These are phyloP conservation scores for Aleiodes alternator DNA, from an alignment of 2,888 invertebrate genomes.

Conservation along the genomic window DNA sequence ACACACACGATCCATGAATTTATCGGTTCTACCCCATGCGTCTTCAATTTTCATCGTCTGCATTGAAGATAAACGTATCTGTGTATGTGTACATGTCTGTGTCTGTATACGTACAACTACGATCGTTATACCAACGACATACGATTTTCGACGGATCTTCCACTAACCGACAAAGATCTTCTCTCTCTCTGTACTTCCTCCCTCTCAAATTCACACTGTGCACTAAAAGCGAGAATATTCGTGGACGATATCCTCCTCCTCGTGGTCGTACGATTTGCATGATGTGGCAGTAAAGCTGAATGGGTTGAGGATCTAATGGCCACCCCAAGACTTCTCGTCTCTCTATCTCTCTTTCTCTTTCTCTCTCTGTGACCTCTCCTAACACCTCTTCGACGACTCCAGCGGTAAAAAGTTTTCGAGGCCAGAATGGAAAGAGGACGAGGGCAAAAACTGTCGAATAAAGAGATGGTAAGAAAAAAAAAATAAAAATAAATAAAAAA, in stretches of 20 bases:
- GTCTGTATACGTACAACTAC: background rate
- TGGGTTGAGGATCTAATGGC: slow-evolving; percentile 47
- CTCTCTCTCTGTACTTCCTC: background rate
- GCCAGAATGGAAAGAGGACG: background rate
- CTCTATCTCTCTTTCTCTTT: slow-evolving; percentile 41
- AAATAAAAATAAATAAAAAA: background rate
- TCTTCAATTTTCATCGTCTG: slow-evolving; percentile 5
- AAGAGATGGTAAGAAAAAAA: background rate
- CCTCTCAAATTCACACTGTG: background rate
- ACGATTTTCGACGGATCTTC: background rate
- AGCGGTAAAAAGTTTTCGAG: background rate
- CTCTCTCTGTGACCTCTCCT: slow-evolving; percentile 30
- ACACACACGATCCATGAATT: slow-evolving; percentile 12
- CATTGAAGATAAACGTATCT: background rate
- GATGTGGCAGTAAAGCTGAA: slow-evolving; percentile 65
- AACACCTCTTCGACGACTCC: slow-evolving; percentile 1
- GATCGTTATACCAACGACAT: background rate
- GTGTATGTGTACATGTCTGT: no score
- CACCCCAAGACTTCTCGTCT: slow-evolving; percentile 52
- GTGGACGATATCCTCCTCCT: slow-evolving; percentile 32
- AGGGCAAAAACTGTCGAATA: background rate
- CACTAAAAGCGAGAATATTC: slow-evolving; percentile 6
- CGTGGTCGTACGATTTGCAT: slow-evolving; percentile 64
- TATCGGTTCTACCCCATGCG: slow-evolving; percentile 12
- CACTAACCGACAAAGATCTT: background rate